Evolutionary conservation across 2,888 invertebrate genomes (phyloP), one percentile per base, ranked within the genome.

Genomic region (Trachelus troglodyta): DNA sequence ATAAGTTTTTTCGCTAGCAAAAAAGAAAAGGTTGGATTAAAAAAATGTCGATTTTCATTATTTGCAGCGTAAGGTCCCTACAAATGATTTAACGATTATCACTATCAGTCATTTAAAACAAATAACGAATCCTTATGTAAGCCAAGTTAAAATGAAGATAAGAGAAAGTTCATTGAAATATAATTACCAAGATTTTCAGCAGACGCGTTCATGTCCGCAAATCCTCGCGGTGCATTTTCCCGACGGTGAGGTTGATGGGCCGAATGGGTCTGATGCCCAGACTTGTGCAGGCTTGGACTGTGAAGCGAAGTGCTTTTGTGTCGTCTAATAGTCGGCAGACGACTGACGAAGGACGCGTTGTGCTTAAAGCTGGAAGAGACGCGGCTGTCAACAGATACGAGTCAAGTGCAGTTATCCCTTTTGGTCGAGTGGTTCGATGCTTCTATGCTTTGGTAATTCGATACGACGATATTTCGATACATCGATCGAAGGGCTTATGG

Each of bases 331-430:
- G 97, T 97, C 87, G 97, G 97, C 92, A 97, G 94, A 86, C 97
- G 95, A 89, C 97, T 97, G 91, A 97, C 97, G 93, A 98, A 98
- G 79, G 97, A 97, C 86, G 97, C 96, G 93, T 97, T 97, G 94
- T 97, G 97, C 94, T 97, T 97, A 94, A 97, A 97, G 92, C 97
- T 97, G 93, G 93, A 94, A 90, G 96, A 95, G 92, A 95, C 95
- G 90, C 95, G 94, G 93, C 95, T 95, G 83, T 85, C 86, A 83
- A 78, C 40, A 71, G 31, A 79, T n/a, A 79, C 30, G 69, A 56
- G 56, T 75, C 71, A 69, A 40, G 40, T 40, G 9, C 23, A 40
- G 76, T 73, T 56, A 23, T 56, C 37, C 33, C 71, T 73, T 30
- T 76, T 76, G 71, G 73, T 76, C 40, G 68, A 73, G 34, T n/a